These are phyloP conservation scores for Naja naja DNA, from an alignment of 2,113 vertebrate species.

Conservation along the genomic window DNA sequence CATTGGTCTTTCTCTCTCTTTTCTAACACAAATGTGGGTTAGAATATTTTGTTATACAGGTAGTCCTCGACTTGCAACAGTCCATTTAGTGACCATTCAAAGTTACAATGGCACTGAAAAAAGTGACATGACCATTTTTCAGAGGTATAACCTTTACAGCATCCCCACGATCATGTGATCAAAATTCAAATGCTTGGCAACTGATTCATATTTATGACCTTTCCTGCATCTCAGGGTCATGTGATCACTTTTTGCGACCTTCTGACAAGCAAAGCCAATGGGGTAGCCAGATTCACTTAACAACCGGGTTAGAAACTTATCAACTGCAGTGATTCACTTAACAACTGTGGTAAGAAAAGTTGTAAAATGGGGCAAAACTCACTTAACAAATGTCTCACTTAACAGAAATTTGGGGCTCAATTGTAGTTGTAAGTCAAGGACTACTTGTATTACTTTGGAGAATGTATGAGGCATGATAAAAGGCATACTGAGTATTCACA, in stretches of 20 bases:
- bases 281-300: neutral
- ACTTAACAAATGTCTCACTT: neutral
- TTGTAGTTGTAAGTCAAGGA: neutral
- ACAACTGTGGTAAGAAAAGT: neutral
- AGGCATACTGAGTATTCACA: neutral
- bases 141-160: neutral
- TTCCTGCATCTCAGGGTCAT: neutral
- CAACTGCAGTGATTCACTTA: neutral
- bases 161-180: neutral
- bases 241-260: neutral
- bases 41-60: neutral
- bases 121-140: neutral
- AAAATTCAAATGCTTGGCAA: neutral
- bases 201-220: neutral
- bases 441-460: neutral
- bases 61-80: neutral
- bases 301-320: neutral
- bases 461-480: neutral
- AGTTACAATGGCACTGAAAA: neutral
- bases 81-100: neutral
- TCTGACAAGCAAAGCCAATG: neutral
- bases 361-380: neutral
- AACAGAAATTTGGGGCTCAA: neutral
- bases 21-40: neutral
- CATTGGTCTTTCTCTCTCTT: neutral